A percentile compares a stretch with the other conserved stretches of the same genome.
phyloP scores from a whole-genome alignment of 1,140 invertebrate genomes.

The Camponotus floridanus region DNA sequence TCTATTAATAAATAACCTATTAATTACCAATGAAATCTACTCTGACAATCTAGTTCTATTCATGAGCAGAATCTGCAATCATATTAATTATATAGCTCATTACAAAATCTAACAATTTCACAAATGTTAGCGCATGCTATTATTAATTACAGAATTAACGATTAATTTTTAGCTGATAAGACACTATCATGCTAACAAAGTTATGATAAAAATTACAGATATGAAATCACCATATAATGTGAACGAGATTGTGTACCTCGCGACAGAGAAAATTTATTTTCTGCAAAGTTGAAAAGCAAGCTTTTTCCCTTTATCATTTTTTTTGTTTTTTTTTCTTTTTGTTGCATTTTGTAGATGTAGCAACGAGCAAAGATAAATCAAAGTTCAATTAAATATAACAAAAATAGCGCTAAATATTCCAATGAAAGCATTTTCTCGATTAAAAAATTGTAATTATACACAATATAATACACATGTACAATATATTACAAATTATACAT shows the following conservation, averaged over 20 bases:
- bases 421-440: conserved; percentile 15
- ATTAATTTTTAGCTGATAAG: conserved; percentile 19
- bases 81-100: background rate
- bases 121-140: conserved; percentile 45
- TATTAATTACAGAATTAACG: conserved; percentile 15
- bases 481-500: conserved; percentile 42
- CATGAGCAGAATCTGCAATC: conserved; percentile 13
- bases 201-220: conserved; percentile 19
- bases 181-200: conserved; percentile 23
- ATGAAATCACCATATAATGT: conserved; percentile 9
- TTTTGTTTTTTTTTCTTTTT: background rate
- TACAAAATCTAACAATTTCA: conserved; percentile 44
- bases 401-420: background rate
- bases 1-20: background rate
- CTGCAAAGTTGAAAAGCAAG: background rate
- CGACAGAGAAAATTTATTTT: conserved; percentile 22
- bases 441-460: conserved; percentile 3
- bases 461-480: conserved; percentile 34
- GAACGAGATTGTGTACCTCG: conserved; percentile 24
- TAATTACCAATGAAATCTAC: conserved; percentile 4
- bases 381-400: conserved; percentile 14
- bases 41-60: conserved; percentile 8
- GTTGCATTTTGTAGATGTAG: background rate
- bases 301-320: background rate
- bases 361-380: conserved; percentile 4